Evolutionary conservation across 1,140 invertebrate species (phyloP), one percentile per base, ranked within the genome.

Genomic region (Aphis craccivora): DNA sequence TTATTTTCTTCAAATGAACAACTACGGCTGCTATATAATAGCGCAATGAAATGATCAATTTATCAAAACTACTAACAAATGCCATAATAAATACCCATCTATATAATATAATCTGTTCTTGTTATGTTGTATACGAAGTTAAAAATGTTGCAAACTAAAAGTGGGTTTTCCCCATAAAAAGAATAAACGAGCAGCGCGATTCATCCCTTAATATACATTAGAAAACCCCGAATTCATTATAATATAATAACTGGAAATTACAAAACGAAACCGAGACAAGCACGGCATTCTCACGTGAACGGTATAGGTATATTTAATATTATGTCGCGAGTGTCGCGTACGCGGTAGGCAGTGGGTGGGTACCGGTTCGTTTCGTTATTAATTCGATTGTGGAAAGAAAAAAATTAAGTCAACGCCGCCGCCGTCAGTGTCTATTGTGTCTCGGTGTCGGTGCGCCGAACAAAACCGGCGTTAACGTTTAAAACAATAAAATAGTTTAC

Each of bases 401-500:
- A n/a, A 35, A 76, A 76, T 76, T 6, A n/a, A 76, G 60, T 76
- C 30, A 18, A 60, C 55, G 30, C 48, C 55, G 30, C 48, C 55
- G 25, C 55, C 18, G 60, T 76, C 60, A n/a, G 60, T 18, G 60
- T 6, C 60, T 18, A 76, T 76, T 76, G 60, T 76, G 84, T n/a
- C 37, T 40, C 37, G 37, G 45, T 45, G 9, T 25, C 40, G 84
- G 25, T 7, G 84, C 18, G 43, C 37, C 84, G 0, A 45, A 86
- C 84, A 45, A 45, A 86, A 86, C 84, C 43, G n/a, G 37, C 43
- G 37, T 45, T 48, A 48, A 53, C 87, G 87, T 20, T 35, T 35
- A 35, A 89, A 89, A 51, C 45, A 53, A 89, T 89, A 89, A 89
- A 89, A 89, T 35, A 35, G 87, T 89, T 53, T 53, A 37, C 87